Evolutionary conservation across 1,140 invertebrate genomes (phyloP).

Genomic region (Fopius arisanus): DNA sequence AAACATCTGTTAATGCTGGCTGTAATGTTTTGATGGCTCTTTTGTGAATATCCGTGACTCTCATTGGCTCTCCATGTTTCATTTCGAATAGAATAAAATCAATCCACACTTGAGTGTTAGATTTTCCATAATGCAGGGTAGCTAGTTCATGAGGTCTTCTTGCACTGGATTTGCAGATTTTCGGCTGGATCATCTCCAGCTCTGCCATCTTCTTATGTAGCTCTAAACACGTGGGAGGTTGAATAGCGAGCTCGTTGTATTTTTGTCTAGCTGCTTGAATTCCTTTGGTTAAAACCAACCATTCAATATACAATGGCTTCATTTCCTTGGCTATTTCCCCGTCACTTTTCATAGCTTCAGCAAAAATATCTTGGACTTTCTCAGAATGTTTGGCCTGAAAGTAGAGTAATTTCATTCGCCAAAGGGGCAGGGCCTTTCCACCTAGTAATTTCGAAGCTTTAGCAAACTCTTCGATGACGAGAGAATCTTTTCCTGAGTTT

Average conservation of each 20-base stretch:
- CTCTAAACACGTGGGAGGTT: constrained; percentile 60
- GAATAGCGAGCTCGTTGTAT: constrained; percentile 55
- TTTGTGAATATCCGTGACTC: constrained; percentile 58
- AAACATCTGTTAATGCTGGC: constrained; percentile 48
- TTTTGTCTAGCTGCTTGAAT: constrained; percentile 58
- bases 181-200: constrained; percentile 62
- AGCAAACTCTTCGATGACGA: constrained; percentile 48
- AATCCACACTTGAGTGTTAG: constrained; percentile 68
- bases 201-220: constrained; percentile 66
- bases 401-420: constrained; percentile 61
- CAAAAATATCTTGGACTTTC: constrained; percentile 61
- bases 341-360: constrained; percentile 55
- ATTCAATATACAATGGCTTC: constrained; percentile 64
- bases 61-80: constrained; percentile 60
- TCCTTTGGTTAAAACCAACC: constrained; percentile 61
- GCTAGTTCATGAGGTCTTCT: constrained; percentile 62
- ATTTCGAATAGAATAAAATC: constrained; percentile 68
- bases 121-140: constrained; percentile 64
- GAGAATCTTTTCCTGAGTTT: constrained; percentile 47
- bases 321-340: constrained; percentile 54
- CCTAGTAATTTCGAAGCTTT: constrained; percentile 56
- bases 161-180: constrained; percentile 49
- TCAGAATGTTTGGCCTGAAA: constrained; percentile 56
- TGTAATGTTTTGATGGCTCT: constrained; percentile 65
- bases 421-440: constrained; percentile 59